Base-by-base conservation (phyloP, 2,113 vertebrate species). In the Candoia aspera region DNA sequence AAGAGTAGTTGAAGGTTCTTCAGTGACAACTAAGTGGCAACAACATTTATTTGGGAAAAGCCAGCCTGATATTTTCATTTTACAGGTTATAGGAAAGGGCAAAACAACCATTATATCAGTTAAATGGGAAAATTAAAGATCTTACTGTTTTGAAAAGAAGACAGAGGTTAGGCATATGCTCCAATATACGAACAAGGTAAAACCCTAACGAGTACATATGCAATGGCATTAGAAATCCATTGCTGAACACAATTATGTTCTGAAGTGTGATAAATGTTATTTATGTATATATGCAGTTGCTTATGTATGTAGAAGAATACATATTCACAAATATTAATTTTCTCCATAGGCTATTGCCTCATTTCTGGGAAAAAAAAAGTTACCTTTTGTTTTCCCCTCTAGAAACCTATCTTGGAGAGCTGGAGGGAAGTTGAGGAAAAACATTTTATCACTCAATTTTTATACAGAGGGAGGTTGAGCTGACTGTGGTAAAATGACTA, bases 51-150 rank as follows among this genome's bases (percentile, higher is more conserved):
- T 8, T 42, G 13, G 26, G 4, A 59, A 42, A 12, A n/a, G 57
- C 54, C 73, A 42, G 13, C 42, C 6, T 83, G 33, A 58, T 68
- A 57, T 3, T 79, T 37, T 85, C 15, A 53, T 33, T 79, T 17
- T 13, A 79, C 64, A 24, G 23, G 42, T 73, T 23, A 54, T 86
- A 19, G 17, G 42, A 46, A 89, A 86, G 54, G 90, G 84, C 92
- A 91, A 54, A 83, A 49, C 53, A 93, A 93, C 1, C 89, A 91
- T 15, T 94, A 87, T 29, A 92, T 68, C 59, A 94, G 90, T 21
- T 33, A 55, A 88, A 93, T 42, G 42, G 42, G 3, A 42, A 42
- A 42, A 42, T 42, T 42, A 42, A 42, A 42, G 42, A 42, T 42
- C 42, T n/a, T n/a, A n/a, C n/a, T n/a, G n/a, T 64, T 64, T 19